Evolutionary conservation across 2,888 invertebrate species (phyloP).

Genomic region (Danaus chrysippus): DNA sequence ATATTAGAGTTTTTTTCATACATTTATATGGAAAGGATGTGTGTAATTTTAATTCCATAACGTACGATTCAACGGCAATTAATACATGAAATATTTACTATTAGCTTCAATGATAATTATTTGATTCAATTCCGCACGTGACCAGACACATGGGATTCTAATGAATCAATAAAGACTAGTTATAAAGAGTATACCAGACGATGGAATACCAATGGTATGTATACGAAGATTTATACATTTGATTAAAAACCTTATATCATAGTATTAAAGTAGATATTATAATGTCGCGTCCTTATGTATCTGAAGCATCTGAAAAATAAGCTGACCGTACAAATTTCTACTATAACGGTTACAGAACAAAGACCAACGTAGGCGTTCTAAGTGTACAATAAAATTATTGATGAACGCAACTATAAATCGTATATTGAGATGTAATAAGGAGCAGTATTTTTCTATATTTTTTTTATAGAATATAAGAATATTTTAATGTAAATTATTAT

Average conservation of each 20-base stretch:
- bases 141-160: constrained; percentile 14
- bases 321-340: constrained; percentile 35
- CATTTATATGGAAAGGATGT: too few species aligned
- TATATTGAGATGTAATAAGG: constrained; percentile 34
- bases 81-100: background rate
- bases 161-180: constrained; percentile 23
- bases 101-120: background rate
- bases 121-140: constrained; percentile 10
- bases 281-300: constrained; percentile 14
- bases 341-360: constrained; percentile 38
- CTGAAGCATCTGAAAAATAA: constrained; percentile 17
- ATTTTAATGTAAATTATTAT: background rate
- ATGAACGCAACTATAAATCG: constrained; percentile 38
- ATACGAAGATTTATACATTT: constrained; percentile 5
- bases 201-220: constrained; percentile 26
- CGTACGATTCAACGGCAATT: background rate
- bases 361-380: constrained; percentile 43
- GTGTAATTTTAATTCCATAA: background rate
- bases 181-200: constrained; percentile 24
- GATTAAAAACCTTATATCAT: constrained; percentile 14
- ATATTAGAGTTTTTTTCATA: too few species aligned
- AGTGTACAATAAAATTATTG: constrained; percentile 57
- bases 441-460: constrained; percentile 36
- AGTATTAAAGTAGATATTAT: constrained; percentile 17
- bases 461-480: background rate